These are phyloP conservation scores for Galerucella calmariensis DNA, from an alignment of 2,888 invertebrate species.

Conservation along the genomic window DNA sequence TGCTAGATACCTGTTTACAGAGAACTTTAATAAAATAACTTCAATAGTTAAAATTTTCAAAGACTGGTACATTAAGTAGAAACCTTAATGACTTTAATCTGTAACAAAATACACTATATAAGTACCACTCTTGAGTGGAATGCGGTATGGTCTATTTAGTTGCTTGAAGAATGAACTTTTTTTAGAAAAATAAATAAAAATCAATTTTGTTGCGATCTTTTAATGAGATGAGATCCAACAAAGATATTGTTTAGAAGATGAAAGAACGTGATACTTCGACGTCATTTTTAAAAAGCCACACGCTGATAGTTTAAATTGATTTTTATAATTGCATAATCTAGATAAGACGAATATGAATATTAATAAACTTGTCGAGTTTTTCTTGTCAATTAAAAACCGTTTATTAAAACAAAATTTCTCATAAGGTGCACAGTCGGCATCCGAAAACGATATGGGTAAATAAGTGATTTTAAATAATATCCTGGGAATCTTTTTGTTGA, in stretches of 20 bases:
- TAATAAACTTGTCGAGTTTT: slow-evolving; percentile 38
- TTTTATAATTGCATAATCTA: slow-evolving; percentile 38
- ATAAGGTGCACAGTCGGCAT: slow-evolving; percentile 32
- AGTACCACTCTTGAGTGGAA: too few species aligned
- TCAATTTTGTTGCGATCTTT: slow-evolving; percentile 21
- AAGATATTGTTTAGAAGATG: slow-evolving; percentile 21
- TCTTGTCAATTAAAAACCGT: slow-evolving; percentile 38
- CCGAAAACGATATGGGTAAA: slow-evolving; percentile 23
- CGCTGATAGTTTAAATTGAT: slow-evolving; percentile 39
- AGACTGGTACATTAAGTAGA: too few species aligned
- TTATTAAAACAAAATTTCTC: slow-evolving; percentile 37
- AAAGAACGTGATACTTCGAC: slow-evolving; percentile 29
- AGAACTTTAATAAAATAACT: too few species aligned
- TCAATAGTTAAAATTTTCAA: too few species aligned
- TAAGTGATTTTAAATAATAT: slow-evolving; percentile 14
- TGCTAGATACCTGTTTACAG: too few species aligned
- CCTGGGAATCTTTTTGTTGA: slow-evolving; percentile 3
- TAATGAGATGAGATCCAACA: slow-evolving; percentile 23
- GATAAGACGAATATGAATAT: slow-evolving; percentile 39
- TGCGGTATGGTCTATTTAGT: too few species aligned
- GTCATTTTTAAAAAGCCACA: slow-evolving; percentile 38
- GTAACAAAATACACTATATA: too few species aligned
- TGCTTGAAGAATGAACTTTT: not conserved
- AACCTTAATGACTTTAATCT: too few species aligned
- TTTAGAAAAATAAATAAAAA: slow-evolving; percentile 9